Base-by-base conservation (phyloP, 2,888 invertebrate genomes). In the Epinotia ramella region DNA sequence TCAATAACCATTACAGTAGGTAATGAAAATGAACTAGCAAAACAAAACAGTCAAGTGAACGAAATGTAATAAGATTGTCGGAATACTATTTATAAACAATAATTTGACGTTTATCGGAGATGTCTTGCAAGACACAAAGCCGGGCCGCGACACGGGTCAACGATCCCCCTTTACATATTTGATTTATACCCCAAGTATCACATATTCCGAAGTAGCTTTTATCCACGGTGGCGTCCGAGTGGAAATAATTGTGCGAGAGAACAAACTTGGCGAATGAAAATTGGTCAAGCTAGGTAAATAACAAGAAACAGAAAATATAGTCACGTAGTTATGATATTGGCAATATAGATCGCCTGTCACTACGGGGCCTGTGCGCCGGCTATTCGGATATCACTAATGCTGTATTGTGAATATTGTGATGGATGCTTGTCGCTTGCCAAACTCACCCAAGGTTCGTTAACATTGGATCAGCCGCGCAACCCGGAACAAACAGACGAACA, bases 121-220 rank as follows among this genome's bases (percentile, higher is more conserved):
- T 70, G 77, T 77, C 77, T 76, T 77, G 78, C 79, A 77, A 81
- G 78, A 78, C 75, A 69, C 80, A 80, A 80, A 79, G 79, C 80
- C 77, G 78, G 77, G 53, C 62, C 62, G 16, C 79, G 78, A 73
- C 73, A 57, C n/a, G 73, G 80, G 81, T 83, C 84, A 84, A 82
- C 77, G 83, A 80, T 81, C 83, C 79, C 81, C 73, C 78, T 65
- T 77, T 81, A 80, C 81, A 83, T 80, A 83, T 80, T 81, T 79
- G 77, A 80, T 79, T 66, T 73, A 33, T 64, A 24, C 44, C n/a
- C 12, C 24, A 63, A 75, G 28, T 59, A 59, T 63, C 66, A 71
- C 67, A 72, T 75, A 72, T 67, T 56, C 18, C 56, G 46, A 59
- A 59, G 53, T 44, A 67, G 66, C 66, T 64, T 57, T 24, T 59